phyloP scores from a whole-genome alignment of 2,113 vertebrate genomes.

The Coracopsis vasa region DNA sequence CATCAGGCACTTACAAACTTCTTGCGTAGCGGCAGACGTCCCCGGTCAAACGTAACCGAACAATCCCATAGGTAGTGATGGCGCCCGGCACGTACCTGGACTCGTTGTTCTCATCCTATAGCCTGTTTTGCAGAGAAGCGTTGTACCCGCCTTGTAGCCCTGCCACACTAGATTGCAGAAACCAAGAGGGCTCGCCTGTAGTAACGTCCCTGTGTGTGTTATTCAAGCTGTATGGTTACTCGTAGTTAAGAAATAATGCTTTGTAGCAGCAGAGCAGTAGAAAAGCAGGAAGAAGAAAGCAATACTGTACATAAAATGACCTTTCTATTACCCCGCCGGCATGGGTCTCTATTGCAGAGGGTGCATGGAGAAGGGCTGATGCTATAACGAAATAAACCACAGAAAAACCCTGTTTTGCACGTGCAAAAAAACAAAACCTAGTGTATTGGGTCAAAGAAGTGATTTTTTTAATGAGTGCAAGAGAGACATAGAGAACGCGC shows the following conservation, averaged over 20 bases:
- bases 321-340: slow-evolving; percentile 79
- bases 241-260: slow-evolving; percentile 78
- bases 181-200: slow-evolving; percentile 76
- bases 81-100: slow-evolving; percentile 88
- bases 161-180: slow-evolving; percentile 78
- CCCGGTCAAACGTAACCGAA: slow-evolving; percentile 73
- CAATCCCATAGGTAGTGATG: slow-evolving; percentile 82
- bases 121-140: slow-evolving; percentile 75
- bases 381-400: slow-evolving; percentile 62
- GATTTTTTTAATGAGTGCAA: slow-evolving; percentile 73
- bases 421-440: slow-evolving; percentile 68
- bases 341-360: slow-evolving; percentile 80
- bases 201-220: slow-evolving; percentile 78
- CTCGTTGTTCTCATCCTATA: slow-evolving; percentile 79
- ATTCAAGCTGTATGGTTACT: slow-evolving; percentile 77
- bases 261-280: slow-evolving; percentile 84
- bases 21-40: slow-evolving; percentile 76
- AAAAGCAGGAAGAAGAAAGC: slow-evolving; percentile 84
- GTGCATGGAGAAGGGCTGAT: slow-evolving; percentile 84
- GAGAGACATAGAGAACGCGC: slow-evolving; percentile 74
- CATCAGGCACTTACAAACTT: slow-evolving; percentile 91
- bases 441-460: slow-evolving; percentile 78
- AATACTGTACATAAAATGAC: slow-evolving; percentile 85
- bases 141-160: slow-evolving; percentile 73
- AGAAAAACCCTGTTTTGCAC: slow-evolving; percentile 79